Base-by-base conservation (phyloP, 2,113 vertebrate species). In the Chascanopsetta lugubris region DNA sequence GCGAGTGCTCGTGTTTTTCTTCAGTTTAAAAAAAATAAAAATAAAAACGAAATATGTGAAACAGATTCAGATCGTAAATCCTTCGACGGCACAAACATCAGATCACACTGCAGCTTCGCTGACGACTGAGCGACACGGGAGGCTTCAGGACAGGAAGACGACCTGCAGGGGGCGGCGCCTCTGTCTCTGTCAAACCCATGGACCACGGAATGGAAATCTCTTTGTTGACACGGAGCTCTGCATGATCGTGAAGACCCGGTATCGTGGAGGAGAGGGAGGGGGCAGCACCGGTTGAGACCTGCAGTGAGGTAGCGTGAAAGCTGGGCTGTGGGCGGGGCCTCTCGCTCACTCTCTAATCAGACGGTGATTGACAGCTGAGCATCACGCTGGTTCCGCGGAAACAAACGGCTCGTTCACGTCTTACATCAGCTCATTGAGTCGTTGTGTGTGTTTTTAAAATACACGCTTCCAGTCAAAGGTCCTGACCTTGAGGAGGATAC, bases 191-290 rank as follows among this genome's bases (percentile, higher is more conserved):
- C 50, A 27, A 6, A 60, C 60, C 21, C 9, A 22, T 46, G 2
- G 21, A 66, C 61, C 82, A 70, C 43, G 58, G 71, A 77, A n/a
- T n/a, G n/a, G n/a, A n/a, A n/a, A n/a, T 65, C 61, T 64, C 22
- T 46, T 80, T 56, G 65, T 15, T 24, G 54, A 54, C 43, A 62
- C 13, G 22, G 3, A 45, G 51, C 20, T 1, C 12, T 18, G 42
- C 18, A n/a, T 3, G 12, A 34, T 49, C 22, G 6, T 27, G 13
- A 56, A 51, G 43, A 21, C 1, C 17, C 26, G 51, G 38, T 60
- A 24, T 26, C 68, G 30, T 54, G 38, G 59, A 30, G 54, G 45
- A 54, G 11, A 42, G 20, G 18, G 30, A 15, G 38, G 48, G 17
- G 18, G 54, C 17, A 8, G 60, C 32, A 4, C 56, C 25, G 26